phyloP scores from a whole-genome alignment of 2,888 invertebrate genomes.

The Tipula lateralis region DNA sequence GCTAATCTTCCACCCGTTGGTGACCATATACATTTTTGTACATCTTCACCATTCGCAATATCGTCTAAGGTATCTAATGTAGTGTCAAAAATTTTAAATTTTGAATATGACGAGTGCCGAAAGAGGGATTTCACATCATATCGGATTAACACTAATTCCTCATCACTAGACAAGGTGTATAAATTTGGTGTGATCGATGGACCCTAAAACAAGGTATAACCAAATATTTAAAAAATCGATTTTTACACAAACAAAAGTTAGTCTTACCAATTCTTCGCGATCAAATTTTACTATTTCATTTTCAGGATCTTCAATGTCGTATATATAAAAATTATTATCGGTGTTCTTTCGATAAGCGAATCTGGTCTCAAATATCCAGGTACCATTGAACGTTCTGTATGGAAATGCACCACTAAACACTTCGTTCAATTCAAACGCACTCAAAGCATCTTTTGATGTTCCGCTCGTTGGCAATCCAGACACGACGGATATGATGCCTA shows the following conservation, averaged over 20 bases:
- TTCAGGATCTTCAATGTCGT: neutral
- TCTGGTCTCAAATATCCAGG: neutral
- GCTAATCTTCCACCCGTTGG: slow-evolving; percentile 53
- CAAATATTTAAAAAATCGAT: neutral
- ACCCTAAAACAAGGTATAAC: neutral
- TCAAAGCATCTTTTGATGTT: neutral
- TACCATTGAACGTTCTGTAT: neutral
- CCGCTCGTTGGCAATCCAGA: neutral
- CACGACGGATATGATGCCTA: neutral
- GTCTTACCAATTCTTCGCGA: neutral
- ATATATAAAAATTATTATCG: neutral
- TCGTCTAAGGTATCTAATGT: slow-evolving; percentile 39
- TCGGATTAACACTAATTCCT: neutral
- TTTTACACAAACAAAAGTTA: neutral
- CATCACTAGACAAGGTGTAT: neutral
- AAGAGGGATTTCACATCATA: neutral
- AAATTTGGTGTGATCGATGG: neutral
- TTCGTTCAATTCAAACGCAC: neutral
- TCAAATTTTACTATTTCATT: neutral
- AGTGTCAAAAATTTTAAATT: neutral
- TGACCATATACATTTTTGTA: slow-evolving; percentile 62
- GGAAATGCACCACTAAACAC: neutral
- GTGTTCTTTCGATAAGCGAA: neutral
- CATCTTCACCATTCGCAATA: slow-evolving; percentile 52
- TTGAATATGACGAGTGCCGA: neutral